A percentile compares a stretch with the other conserved stretches of the same genome.
These are phyloP conservation scores for Ceyx margarethae DNA, from an alignment of 2,113 vertebrate species.

Conservation along the genomic window DNA sequence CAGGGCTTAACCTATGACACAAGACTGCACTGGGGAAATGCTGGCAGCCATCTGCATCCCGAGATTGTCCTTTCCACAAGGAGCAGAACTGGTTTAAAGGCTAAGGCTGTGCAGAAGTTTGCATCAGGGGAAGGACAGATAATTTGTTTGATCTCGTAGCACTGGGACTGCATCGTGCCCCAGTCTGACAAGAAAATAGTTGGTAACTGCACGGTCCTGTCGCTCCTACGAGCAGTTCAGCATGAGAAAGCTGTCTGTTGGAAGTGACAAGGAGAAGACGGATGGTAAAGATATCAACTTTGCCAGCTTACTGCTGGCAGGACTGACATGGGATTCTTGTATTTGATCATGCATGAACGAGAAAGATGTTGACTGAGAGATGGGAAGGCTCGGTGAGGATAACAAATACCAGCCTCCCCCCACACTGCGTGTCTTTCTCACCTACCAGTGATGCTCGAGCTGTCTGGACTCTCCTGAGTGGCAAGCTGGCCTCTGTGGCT, in stretches of 20 bases:
- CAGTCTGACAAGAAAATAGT: not conserved
- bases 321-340: constrained; percentile 15
- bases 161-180: not conserved
- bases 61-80: not conserved
- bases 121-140: constrained; percentile 19
- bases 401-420: not conserved
- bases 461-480: not conserved
- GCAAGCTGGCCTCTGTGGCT: not conserved
- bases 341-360: not conserved
- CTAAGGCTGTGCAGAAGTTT: not conserved
- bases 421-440: not conserved
- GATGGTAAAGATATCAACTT: constrained; percentile 28
- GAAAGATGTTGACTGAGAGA: constrained; percentile 45
- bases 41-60: not conserved
- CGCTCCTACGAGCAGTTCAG: not conserved
- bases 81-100: constrained; percentile 8
- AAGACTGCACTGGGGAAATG: rapidly evolving
- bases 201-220: constrained; percentile 30
- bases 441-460: not conserved
- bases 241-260: constrained; percentile 21
- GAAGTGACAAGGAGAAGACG: constrained; percentile 43
- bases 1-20: not conserved
- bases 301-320: not conserved
- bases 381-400: not conserved
- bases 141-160: constrained; percentile 12